These are phyloP conservation scores for Drosophila repletoides DNA, from an alignment of 1,140 invertebrate species.

Conservation along the genomic window DNA sequence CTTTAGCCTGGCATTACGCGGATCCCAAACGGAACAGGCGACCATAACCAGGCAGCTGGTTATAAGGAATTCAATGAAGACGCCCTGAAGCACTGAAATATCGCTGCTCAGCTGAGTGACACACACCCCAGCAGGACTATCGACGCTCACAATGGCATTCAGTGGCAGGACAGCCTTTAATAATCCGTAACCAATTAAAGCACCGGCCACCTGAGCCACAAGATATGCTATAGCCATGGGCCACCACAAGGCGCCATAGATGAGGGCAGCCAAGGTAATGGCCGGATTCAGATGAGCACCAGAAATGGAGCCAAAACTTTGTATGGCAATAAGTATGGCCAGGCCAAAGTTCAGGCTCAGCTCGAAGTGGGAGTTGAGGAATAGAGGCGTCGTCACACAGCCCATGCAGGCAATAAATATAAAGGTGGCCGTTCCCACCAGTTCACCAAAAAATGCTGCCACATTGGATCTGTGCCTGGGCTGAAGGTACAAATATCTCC, in stretches of 20 bases:
- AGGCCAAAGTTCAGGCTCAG: constrained; percentile 67
- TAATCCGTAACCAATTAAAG: constrained; percentile 86
- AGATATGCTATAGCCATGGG: constrained; percentile 88
- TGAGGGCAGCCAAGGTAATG: constrained; percentile 88
- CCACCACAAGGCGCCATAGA: constrained; percentile 83
- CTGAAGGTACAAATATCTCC: constrained; percentile 16
- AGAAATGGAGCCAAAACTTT: constrained; percentile 91
- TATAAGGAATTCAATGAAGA: constrained; percentile 85
- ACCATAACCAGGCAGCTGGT: constrained; percentile 85
- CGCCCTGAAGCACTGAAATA: constrained; percentile 82
- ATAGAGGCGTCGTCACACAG: constrained; percentile 81
- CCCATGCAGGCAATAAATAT: constrained; percentile 90
- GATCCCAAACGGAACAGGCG: constrained; percentile 86
- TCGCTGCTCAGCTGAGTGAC: constrained; percentile 84
- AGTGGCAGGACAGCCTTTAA: constrained; percentile 86
- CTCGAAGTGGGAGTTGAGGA: constrained; percentile 58
- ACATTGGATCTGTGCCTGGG: constrained; percentile 11
- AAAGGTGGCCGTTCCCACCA: constrained; percentile 89
- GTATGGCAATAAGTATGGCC: constrained; percentile 82
- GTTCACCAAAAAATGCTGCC: constrained; percentile 84
- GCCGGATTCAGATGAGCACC: constrained; percentile 96
- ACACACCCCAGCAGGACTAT: constrained; percentile 83
- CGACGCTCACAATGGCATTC: constrained; percentile 62
- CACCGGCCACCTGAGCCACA: constrained; percentile 88
- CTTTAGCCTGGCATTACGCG: constrained; percentile 83